Percentiles rank a stretch among this genome's conserved stretches.
Evolutionary conservation across 2,888 invertebrate species (phyloP).

Genomic region (Drosophila tanythrix): DNA sequence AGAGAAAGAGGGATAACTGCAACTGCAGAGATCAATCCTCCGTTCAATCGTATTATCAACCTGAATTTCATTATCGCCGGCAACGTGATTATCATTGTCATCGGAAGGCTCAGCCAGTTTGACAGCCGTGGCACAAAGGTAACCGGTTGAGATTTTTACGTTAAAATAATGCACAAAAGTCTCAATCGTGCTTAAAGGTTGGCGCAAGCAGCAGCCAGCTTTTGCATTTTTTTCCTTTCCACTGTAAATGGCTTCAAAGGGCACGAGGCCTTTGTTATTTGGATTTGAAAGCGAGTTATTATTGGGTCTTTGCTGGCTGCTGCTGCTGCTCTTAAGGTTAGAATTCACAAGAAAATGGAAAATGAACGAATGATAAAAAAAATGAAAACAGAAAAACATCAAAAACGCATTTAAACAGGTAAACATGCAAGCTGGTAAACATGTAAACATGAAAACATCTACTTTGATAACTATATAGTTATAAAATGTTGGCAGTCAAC

Average conservation of each 20-base stretch:
- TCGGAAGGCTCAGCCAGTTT: constrained; percentile 9
- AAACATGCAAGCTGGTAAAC: background rate
- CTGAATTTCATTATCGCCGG: background rate
- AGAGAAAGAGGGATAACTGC: background rate
- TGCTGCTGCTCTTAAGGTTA: background rate
- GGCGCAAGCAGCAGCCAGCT: background rate
- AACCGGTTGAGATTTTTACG: constrained; percentile 46
- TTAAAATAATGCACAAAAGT: constrained; percentile 40
- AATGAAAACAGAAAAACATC: background rate
- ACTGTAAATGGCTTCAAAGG: background rate
- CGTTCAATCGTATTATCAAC: constrained; percentile 10
- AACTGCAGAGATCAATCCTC: constrained; percentile 2
- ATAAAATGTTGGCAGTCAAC: background rate
- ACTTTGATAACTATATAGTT: background rate
- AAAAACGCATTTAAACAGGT: background rate
- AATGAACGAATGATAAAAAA: background rate
- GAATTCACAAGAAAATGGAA: constrained; percentile 15
- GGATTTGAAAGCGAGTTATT: constrained; percentile 20
- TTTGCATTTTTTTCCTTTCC: background rate
- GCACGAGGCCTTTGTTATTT: constrained; percentile 21
- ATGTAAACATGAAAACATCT: background rate
- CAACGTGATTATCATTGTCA: constrained; percentile 3
- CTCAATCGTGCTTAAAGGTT: background rate
- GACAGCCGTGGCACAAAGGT: constrained; percentile 43
- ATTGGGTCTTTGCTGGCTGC: background rate